Evolutionary conservation across 2,113 vertebrate species (phyloP), one percentile per base, ranked within the genome.

Genomic region (Ptyas mucosa): DNA sequence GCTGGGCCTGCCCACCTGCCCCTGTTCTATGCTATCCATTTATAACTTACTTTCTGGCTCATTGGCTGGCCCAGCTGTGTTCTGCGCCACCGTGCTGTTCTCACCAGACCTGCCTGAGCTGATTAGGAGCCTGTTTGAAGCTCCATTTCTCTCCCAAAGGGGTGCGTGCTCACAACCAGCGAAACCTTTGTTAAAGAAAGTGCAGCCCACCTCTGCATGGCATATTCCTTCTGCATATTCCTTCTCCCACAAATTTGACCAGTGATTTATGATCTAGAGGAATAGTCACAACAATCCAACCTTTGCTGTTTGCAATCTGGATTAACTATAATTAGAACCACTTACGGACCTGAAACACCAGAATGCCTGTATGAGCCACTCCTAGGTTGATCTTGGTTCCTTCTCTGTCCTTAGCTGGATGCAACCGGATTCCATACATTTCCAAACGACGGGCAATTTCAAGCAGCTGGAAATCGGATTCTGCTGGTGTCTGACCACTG

Each of bases 391-490:
- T 98, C 97, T 97, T 98, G 2, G 98, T 98, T 91, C 99, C 99
- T 96, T 99, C 99, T 6, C 99, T 98, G 97, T 99, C 99, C 97
- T 99, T 99, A 90, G 99, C 99, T 0, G 99, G 98, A 96, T 99
- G 98, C 87, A 99, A 97, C 43, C 99, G 98, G 93, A 99, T 98
- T 58, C 99, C 99, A 3, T 99, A 99, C 98, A 99, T 99, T 96
- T 99, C 99, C 95, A 99, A 97, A 46, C 98, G 97, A 26, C 99
- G 99, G 0, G 99, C 98, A 94, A 99, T 98, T 95, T 99, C 99
- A 91, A 99, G 95, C 91, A 99, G 98, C 93, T 99, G 99, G 97
- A 98, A 99, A 97, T 99, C 99, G 0, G 99, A 99, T 95, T 99
- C 98, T 95, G 99, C 99, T 95, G 99, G 99, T 86, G 98, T 99